Conservation (phyloP, 2,113 vertebrate genomes). For the Rhadina sibilatrix region DNA sequence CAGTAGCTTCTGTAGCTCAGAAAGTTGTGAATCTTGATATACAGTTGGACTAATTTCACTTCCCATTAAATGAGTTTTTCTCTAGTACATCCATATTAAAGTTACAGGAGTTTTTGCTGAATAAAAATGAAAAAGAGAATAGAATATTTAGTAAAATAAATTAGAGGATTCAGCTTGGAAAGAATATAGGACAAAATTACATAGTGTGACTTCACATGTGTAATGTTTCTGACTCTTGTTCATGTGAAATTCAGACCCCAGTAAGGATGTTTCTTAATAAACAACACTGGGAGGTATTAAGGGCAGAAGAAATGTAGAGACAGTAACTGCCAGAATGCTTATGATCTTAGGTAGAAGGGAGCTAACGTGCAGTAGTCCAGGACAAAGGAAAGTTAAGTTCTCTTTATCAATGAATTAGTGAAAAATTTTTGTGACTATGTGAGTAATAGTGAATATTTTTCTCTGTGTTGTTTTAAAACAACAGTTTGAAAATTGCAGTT, state of each 20-base stretch:
- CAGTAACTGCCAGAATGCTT: background rate
- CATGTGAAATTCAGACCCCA: background rate
- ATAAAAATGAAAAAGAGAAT: background rate
- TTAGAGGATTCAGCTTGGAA: background rate
- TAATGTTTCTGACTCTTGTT: background rate
- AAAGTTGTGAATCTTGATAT: background rate
- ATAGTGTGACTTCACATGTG: background rate
- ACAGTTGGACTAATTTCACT: background rate
- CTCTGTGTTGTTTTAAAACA: background rate
- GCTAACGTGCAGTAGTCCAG: background rate
- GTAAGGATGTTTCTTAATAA: background rate
- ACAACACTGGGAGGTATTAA: background rate
- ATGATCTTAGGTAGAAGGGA: background rate
- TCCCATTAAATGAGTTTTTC: background rate
- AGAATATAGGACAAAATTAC: background rate
- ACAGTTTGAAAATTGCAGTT: background rate
- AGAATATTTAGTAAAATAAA: background rate
- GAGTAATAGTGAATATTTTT: background rate
- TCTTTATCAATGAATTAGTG: background rate
- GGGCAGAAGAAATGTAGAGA: background rate
- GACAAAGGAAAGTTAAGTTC: background rate
- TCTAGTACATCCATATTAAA: background rate
- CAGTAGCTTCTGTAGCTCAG: background rate
- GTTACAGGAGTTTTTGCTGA: background rate
- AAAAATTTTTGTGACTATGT: background rate